Evolutionary conservation across 2,113 vertebrate species (phyloP), one percentile per base, ranked within the genome.

Genomic region (Calonectris borealis): DNA sequence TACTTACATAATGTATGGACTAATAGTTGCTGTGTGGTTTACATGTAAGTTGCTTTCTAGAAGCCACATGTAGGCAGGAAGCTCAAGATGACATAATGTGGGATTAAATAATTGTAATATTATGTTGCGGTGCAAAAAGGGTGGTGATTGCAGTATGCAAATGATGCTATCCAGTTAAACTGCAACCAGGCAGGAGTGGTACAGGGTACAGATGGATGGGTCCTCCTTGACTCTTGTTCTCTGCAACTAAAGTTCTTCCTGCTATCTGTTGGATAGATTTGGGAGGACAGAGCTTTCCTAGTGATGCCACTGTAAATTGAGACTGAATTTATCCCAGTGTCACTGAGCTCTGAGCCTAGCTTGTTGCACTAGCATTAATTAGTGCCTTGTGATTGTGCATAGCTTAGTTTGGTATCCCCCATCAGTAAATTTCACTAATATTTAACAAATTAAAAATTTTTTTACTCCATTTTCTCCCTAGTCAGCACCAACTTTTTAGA

Each of bases 1-100:
- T 91, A 58, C 52, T 95, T 90, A 61, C 32, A 31, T 94, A 89
- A 91, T 22, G 22, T 69, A 44, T 83, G 62, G 66, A 70, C 72
- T 92, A 76, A 71, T 78, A 71, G 66, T 70, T 85, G 32, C 72
- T 92, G 42, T 42, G 8, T 79, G 54, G 44, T 88, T 86, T 94
- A 61, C 32, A 13, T 44, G 19, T 40, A 34, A 51, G 29, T 89
- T 83, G 22, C 71, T 91, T 91, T 83, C 73, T 88, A 55, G 91
- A 81, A 96, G 51, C 86, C n/a, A 9, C 29, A 24, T 66, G 68
- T 90, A 31, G 92, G 76, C 65, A 97, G 88, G 72, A 69, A 85
- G 70, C 80, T 96, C 40, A 48, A 42, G 48, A 40, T 93, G 52
- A 66, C 64, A 72, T 65, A 46, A 81, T 17, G 57, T 73, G 68